Evolutionary conservation across 30 jellyfish, hydroid and myxozoan species (phyloP).

Genomic region (Chironex yamaguchii): DNA sequence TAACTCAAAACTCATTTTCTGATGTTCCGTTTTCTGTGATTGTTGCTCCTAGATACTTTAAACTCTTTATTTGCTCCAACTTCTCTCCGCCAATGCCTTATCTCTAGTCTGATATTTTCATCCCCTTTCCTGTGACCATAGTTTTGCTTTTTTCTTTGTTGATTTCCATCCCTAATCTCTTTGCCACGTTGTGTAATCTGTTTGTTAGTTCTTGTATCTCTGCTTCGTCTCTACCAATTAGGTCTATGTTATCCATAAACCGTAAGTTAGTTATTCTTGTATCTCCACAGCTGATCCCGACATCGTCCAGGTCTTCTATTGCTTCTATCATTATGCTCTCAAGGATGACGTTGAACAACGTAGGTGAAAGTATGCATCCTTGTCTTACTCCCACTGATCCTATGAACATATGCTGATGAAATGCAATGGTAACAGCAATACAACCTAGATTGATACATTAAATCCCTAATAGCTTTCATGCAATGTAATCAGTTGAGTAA

Average conservation of each 20-base stretch:
- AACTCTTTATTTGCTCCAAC: background rate
- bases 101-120: background rate
- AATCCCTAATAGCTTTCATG: too few species aligned
- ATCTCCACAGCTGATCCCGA: background rate
- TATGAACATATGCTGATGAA: too few species aligned
- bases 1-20: background rate
- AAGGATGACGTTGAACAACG: slow-evolving; percentile 23
- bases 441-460: too few species aligned
- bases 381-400: slow-evolving; percentile 54
- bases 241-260: slow-evolving; percentile 8
- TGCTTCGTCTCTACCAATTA: background rate
- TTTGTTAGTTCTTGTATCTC: slow-evolving; percentile 10
- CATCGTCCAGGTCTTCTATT: background rate
- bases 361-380: slow-evolving; percentile 39
- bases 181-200: background rate
- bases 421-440: too few species aligned
- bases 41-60: background rate
- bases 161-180: slow-evolving; percentile 3
- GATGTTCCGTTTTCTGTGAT: background rate
- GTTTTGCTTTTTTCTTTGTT: background rate
- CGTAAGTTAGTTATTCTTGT: background rate
- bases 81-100: background rate
- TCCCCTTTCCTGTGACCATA: background rate
- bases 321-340: background rate
- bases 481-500: too few species aligned